These are phyloP conservation scores for Pogoniulus pusillus DNA, from an alignment of 2,797 vertebrate species.

Conservation along the genomic window DNA sequence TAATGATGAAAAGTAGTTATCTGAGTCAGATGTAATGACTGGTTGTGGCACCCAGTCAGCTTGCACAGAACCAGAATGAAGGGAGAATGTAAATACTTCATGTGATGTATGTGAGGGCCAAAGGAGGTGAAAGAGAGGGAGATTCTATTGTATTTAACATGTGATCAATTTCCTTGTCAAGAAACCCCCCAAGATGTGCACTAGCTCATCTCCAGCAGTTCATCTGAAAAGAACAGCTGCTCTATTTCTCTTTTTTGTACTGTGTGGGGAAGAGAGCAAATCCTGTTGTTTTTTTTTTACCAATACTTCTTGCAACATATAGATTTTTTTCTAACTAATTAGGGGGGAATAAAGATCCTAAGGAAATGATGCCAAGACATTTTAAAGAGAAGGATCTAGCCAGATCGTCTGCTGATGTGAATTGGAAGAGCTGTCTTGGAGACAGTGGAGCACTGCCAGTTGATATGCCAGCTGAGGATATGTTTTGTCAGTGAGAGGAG, in stretches of 20 bases:
- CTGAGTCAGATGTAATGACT: neutral
- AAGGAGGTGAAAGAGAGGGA: neutral
- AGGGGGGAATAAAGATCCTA: neutral
- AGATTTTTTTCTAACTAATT: conserved; percentile 4
- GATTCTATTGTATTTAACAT: neutral
- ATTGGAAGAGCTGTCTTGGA: neutral
- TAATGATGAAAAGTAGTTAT: conserved; percentile 1
- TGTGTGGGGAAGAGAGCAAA: neutral
- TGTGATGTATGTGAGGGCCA: neutral
- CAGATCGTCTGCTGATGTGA: neutral
- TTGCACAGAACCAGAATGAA: neutral
- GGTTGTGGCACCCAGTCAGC: neutral
- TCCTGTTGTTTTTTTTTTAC: neutral
- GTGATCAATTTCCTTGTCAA: neutral
- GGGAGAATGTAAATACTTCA: neutral
- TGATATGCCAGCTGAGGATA: neutral
- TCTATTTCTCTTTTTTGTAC: neutral
- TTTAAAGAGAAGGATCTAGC: neutral
- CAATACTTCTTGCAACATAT: neutral
- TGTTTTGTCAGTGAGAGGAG: neutral
- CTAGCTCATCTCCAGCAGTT: neutral
- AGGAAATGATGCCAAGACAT: neutral
- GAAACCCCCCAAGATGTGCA: neutral
- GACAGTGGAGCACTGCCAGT: neutral
- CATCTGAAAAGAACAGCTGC: neutral